phyloP scores from a whole-genome alignment of 1,140 invertebrate species.

The Yoshiicerus persimilis region DNA sequence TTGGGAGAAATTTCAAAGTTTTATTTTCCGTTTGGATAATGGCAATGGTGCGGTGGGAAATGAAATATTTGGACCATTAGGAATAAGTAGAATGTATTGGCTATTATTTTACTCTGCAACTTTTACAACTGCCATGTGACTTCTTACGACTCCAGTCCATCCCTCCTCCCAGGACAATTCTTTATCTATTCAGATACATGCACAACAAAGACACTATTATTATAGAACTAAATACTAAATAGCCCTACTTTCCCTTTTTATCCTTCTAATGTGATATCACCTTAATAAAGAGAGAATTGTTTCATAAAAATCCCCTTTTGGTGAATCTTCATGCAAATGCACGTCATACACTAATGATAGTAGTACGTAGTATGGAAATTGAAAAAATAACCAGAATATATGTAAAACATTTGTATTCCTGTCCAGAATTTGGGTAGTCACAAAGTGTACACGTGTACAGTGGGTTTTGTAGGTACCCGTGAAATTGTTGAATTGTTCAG shows the following conservation, averaged over 20 bases:
- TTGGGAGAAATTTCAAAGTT: slow-evolving; percentile 38
- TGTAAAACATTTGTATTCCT: background rate
- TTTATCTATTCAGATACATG: background rate
- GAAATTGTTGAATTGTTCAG: too few relatives aligned
- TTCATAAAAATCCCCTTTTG: background rate
- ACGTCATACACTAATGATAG: background rate
- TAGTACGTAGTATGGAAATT: background rate
- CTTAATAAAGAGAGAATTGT: background rate
- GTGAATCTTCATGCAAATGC: background rate
- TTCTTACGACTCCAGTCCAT: background rate
- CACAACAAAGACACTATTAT: background rate
- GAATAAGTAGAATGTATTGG: background rate
- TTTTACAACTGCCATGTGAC: background rate
- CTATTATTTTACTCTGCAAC: background rate
- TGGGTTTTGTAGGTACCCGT: too few relatives aligned
- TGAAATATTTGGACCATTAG: slow-evolving; percentile 7
- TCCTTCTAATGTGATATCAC: background rate
- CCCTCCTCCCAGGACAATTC: background rate
- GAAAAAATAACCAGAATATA: background rate
- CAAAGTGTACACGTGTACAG: too few relatives aligned
- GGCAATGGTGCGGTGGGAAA: background rate
- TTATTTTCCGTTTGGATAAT: slow-evolving; percentile 31
- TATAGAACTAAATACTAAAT: too few relatives aligned
- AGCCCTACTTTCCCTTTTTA: background rate
- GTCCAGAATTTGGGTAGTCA: too few relatives aligned